phyloP scores from a whole-genome alignment of 2,797 vertebrate species.

The Falco rusticolus region DNA sequence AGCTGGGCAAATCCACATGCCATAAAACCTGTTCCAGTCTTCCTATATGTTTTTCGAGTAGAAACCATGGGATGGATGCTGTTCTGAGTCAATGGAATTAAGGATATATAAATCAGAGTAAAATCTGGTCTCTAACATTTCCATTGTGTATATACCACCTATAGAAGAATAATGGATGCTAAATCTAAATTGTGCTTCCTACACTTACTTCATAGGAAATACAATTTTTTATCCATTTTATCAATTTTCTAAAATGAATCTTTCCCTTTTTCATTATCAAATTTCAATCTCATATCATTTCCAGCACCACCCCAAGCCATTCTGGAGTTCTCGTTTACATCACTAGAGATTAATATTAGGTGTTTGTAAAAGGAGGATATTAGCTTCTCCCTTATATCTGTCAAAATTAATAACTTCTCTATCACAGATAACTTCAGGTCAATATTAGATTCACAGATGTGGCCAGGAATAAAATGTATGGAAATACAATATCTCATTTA shows the following conservation, averaged over 20 bases:
- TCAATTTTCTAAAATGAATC: conserved; percentile 77
- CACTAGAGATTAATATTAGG: conserved; percentile 82
- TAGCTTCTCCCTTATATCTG: conserved; percentile 84
- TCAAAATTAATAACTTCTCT: conserved; percentile 86
- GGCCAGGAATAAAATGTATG: conserved; percentile 81
- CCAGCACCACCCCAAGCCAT: conserved; percentile 70
- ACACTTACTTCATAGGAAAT: conserved; percentile 65
- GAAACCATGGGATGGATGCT: neutral
- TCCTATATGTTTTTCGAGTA: neutral
- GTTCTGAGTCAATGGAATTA: neutral
- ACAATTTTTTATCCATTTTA: conserved; percentile 69
- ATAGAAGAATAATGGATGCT: conserved; percentile 4
- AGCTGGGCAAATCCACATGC: neutral
- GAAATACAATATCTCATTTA: conserved; percentile 83
- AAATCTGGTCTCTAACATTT: conserved; percentile 5
- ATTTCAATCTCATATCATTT: conserved; percentile 76
- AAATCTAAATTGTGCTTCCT: neutral
- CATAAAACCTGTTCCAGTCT: neutral
- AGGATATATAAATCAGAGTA: neutral
- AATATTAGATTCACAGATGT: conserved; percentile 84
- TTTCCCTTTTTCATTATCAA: conserved; percentile 78
- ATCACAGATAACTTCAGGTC: conserved; percentile 83
- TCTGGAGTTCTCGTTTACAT: conserved; percentile 75
- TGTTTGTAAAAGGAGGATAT: conserved; percentile 84
- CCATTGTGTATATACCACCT: neutral